Percentiles rank a stretch among this genome's conserved stretches.
These are phyloP conservation scores for Strigamia transsilvanica DNA, from an alignment of 2,888 invertebrate genomes.

Conservation along the genomic window DNA sequence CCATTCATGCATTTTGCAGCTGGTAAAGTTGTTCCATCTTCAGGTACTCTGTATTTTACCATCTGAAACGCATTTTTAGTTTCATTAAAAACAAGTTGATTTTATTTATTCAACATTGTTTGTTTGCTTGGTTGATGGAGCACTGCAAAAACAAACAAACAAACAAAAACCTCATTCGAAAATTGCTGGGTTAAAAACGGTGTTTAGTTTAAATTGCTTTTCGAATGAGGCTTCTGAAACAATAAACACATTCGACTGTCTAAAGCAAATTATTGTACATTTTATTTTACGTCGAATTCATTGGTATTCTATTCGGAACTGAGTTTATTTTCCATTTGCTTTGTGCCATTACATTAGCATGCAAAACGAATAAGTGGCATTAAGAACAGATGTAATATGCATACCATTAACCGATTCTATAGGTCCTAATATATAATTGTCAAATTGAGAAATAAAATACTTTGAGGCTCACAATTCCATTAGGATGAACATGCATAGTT, in stretches of 20 bases:
- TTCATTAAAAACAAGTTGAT: too few relatives aligned
- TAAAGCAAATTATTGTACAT: background rate
- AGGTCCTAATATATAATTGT: constrained; percentile 5
- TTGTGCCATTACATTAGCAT: constrained; percentile 33
- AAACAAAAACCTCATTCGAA: too few relatives aligned
- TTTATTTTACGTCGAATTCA: constrained; percentile 25
- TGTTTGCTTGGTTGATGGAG: too few relatives aligned
- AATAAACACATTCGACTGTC: background rate
- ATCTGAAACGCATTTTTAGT: too few relatives aligned
- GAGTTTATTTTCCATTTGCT: constrained; percentile 39
- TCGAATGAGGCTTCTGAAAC: too few relatives aligned
- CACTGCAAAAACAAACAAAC: too few relatives aligned
- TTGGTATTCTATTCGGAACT: constrained; percentile 35
- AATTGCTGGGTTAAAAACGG: too few relatives aligned
- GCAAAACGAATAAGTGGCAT: constrained; percentile 31
- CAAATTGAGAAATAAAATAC: constrained; percentile 15
- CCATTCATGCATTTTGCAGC: too few relatives aligned
- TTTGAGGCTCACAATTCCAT: background rate
- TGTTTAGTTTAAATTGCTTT: too few relatives aligned
- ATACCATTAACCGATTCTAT: constrained; percentile 16
- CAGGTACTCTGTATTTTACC: too few relatives aligned
- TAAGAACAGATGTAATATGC: constrained; percentile 33
- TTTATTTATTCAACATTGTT: too few relatives aligned
- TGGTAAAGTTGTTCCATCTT: too few relatives aligned
- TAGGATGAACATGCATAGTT: background rate